Percentiles rank a stretch among this genome's conserved stretches.
phyloP scores from a whole-genome alignment of 2,888 invertebrate genomes.

The Scrobipalpa atriplicella region DNA sequence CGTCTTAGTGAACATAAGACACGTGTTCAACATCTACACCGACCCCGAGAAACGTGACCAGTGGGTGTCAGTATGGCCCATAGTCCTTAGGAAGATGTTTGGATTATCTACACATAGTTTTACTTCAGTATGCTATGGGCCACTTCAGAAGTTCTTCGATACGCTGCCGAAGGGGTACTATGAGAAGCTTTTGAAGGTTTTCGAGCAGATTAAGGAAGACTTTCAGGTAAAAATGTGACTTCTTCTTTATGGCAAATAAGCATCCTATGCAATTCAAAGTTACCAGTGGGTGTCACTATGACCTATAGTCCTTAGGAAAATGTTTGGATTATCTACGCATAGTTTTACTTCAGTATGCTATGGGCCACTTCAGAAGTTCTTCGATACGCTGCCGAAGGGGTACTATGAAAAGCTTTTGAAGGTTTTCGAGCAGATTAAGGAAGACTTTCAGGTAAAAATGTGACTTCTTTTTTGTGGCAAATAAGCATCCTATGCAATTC shows the following conservation, averaged over 20 bases:
- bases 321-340: slow-evolving; percentile 84
- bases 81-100: slow-evolving; percentile 84
- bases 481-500: not conserved
- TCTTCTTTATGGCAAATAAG: not conserved
- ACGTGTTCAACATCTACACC: slow-evolving; percentile 85
- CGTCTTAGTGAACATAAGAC: slow-evolving; percentile 83
- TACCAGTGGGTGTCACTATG: not conserved
- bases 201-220: slow-evolving; percentile 83
- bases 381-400: slow-evolving; percentile 81
- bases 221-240: slow-evolving; percentile 71
- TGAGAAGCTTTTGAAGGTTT: slow-evolving; percentile 76
- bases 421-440: slow-evolving; percentile 82
- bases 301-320: slow-evolving; percentile 57
- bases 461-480: not conserved
- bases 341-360: slow-evolving; percentile 85
- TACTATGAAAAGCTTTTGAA: slow-evolving; percentile 78
- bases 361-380: slow-evolving; percentile 84
- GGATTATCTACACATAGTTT: slow-evolving; percentile 86
- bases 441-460: slow-evolving; percentile 81
- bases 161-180: slow-evolving; percentile 82
- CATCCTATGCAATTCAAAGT: not conserved
- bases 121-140: slow-evolving; percentile 84
- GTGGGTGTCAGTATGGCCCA: slow-evolving; percentile 83
- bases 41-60: slow-evolving; percentile 84
- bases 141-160: slow-evolving; percentile 83